Conservation (phyloP, 2,888 invertebrate genomes). For the Erebia palarica region DNA sequence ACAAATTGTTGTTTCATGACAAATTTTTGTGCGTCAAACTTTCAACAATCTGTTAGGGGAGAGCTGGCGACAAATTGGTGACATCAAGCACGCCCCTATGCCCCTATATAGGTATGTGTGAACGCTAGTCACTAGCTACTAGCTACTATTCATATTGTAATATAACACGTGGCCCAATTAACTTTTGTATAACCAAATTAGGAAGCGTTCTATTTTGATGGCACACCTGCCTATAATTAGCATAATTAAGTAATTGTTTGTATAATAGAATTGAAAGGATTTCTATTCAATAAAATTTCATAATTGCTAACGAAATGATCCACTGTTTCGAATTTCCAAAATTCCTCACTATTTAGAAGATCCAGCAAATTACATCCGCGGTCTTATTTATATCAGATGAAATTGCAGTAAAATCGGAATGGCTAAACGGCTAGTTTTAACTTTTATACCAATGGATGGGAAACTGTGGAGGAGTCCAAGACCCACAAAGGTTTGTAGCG, state of each 20-base stretch:
- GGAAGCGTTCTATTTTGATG: not conserved
- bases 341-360: too few relatives aligned
- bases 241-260: not conserved
- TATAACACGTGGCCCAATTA: not conserved
- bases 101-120: not conserved
- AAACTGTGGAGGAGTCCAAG: too few relatives aligned
- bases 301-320: too few relatives aligned
- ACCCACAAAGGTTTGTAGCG: too few relatives aligned
- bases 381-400: too few relatives aligned
- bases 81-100: slow-evolving; percentile 12
- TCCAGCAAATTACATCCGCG: too few relatives aligned
- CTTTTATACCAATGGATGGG: too few relatives aligned
- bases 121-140: not conserved
- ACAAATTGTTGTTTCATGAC: slow-evolving; percentile 11
- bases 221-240: not conserved
- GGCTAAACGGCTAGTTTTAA: too few relatives aligned
- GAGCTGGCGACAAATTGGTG: slow-evolving; percentile 15
- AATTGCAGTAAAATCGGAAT: too few relatives aligned
- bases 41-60: slow-evolving; percentile 10
- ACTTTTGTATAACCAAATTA: too few relatives aligned
- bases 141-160: not conserved
- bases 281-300: too few relatives aligned
- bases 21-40: slow-evolving; percentile 20
- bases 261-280: not conserved
- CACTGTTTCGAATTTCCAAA: too few relatives aligned